Evolutionary conservation across 1,140 invertebrate genomes (phyloP).

Genomic region (Drosophila murphyi): DNA sequence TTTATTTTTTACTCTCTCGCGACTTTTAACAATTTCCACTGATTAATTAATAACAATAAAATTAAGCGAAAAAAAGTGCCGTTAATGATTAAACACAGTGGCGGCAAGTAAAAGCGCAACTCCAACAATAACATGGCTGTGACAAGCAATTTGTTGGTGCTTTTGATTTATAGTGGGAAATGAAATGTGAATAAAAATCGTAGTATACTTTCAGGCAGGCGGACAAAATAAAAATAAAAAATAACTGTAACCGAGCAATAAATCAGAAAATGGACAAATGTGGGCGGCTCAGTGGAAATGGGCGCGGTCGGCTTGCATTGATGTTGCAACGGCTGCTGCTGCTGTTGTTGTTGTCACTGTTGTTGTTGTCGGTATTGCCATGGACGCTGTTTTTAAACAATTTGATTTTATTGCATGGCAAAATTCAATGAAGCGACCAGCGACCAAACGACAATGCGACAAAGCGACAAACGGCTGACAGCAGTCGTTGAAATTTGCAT

Average conservation of each 20-base stretch:
- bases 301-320: conserved; percentile 39
- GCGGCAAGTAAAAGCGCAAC: conserved; percentile 50
- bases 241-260: conserved; percentile 1
- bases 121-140: conserved; percentile 27
- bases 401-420: conserved; percentile 70
- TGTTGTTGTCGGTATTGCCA: conserved; percentile 41
- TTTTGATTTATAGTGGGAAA: conserved; percentile 80
- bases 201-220: conserved; percentile 59
- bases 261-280: conserved; percentile 57
- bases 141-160: conserved; percentile 61
- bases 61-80: conserved; percentile 45
- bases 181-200: conserved; percentile 64
- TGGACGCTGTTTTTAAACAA: conserved; percentile 71
- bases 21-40: conserved; percentile 65
- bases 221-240: conserved; percentile 36
- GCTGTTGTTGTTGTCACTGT: conserved; percentile 3
- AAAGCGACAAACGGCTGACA: conserved; percentile 62
- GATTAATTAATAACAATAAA: conserved; percentile 83
- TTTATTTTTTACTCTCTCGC: conserved; percentile 21
- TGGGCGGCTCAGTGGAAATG: conserved; percentile 52
- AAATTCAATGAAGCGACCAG: conserved; percentile 80
- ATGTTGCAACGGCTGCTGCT: conserved; percentile 17
- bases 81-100: conserved; percentile 74
- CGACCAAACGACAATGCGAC: conserved; percentile 50
- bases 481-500: conserved; percentile 76